Conservation (phyloP, 2,888 invertebrate genomes). For the Amphipoea lucens region DNA sequence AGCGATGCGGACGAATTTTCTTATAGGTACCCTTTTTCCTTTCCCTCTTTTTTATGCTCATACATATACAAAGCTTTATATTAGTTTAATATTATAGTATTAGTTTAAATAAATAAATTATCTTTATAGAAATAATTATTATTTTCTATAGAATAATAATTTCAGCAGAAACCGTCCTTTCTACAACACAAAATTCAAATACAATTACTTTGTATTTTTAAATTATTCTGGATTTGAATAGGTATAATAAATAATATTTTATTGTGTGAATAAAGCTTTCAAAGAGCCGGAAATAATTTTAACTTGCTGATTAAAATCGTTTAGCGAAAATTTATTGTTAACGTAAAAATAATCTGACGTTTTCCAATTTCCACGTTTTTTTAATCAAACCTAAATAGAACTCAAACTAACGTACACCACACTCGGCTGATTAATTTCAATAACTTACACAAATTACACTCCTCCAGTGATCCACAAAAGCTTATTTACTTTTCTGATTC, state of each 20-base stretch:
- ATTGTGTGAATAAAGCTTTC: not conserved
- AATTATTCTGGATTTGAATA: not conserved
- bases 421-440: constrained; percentile 42
- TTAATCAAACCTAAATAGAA: constrained; percentile 11
- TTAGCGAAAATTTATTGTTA: not conserved
- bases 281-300: not conserved
- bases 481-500: constrained; percentile 36
- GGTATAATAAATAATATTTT: not conserved
- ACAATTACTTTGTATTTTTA: not conserved
- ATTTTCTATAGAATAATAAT: not conserved
- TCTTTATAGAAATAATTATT: constrained; percentile 28
- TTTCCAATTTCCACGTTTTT: not conserved
- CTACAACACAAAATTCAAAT: not conserved
- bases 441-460: constrained; percentile 39
- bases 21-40: too few relatives aligned
- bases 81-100: too few relatives aligned
- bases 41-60: too few relatives aligned
- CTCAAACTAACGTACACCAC: constrained; percentile 1
- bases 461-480: constrained; percentile 34
- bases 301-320: not conserved
- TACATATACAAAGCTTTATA: too few relatives aligned
- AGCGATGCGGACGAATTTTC: not conserved
- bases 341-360: not conserved
- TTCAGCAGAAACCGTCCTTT: not conserved
- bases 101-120: not conserved